Evolutionary conservation across 1,140 invertebrate species (phyloP).

Genomic region (Lethrus apterus): DNA sequence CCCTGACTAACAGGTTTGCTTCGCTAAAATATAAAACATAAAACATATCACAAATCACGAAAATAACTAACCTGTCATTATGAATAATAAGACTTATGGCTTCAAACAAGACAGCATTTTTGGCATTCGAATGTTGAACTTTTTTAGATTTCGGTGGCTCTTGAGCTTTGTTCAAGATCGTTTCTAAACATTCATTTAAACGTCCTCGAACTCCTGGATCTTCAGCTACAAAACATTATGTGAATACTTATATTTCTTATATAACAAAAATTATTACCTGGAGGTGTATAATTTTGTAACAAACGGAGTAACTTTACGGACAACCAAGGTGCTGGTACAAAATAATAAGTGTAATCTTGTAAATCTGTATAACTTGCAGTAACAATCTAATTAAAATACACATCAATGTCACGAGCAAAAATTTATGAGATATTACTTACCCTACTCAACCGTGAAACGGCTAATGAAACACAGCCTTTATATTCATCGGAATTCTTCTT

Average conservation of each 20-base stretch:
- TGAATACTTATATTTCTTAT: too few relatives aligned
- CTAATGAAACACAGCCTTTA: conserved; percentile 96
- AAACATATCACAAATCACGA: neutral
- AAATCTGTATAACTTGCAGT: conserved; percentile 97
- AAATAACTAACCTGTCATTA: conserved; percentile 68
- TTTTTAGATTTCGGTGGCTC: conserved; percentile 99
- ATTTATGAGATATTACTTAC: conserved; percentile 44
- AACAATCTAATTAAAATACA: conserved; percentile 66
- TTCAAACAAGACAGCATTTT: conserved; percentile 99
- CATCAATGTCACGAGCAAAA: neutral
- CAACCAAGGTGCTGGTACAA: conserved; percentile 99
- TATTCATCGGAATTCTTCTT: conserved; percentile 99
- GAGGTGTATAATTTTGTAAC: conserved; percentile 97
- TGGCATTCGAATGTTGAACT: conserved; percentile 99
- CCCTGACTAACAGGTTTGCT: conserved; percentile 92
- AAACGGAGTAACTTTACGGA: conserved; percentile 95
- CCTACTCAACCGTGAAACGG: conserved; percentile 92
- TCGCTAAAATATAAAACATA: conserved; percentile 55
- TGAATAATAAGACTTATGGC: conserved; percentile 99
- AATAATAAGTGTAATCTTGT: conserved; percentile 99
- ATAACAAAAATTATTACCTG: conserved; percentile 53
- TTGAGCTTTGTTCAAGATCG: conserved; percentile 99
- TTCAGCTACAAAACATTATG: conserved; percentile 62
- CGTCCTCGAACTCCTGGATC: conserved; percentile 91
- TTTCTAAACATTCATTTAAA: conserved; percentile 97